Percentiles rank a stretch among this genome's conserved stretches.
Conservation (phyloP, 2,888 invertebrate genomes). For the Chesias legatella region DNA sequence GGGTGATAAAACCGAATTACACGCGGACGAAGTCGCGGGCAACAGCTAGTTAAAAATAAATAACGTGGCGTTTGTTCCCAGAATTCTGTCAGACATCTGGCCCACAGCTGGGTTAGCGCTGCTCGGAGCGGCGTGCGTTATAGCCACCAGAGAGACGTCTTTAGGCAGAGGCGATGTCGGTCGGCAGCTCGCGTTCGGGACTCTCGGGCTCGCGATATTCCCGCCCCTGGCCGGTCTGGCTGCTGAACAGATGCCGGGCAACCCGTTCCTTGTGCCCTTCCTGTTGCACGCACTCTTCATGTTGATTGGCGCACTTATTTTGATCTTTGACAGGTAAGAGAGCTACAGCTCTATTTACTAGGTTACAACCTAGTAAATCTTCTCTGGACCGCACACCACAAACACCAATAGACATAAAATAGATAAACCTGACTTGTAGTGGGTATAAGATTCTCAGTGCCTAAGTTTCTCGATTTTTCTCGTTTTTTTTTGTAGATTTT, state of each 20-base stretch:
- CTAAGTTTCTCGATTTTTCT: no score
- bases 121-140: slow-evolving; percentile 88
- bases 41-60: no score
- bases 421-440: no score
- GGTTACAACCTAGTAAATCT: neutral
- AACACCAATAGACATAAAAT: no score
- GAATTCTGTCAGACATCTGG: slow-evolving; percentile 88
- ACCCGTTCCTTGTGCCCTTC: slow-evolving; percentile 78
- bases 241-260: slow-evolving; percentile 53
- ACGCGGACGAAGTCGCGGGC: no score
- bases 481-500: no score
- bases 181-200: slow-evolving; percentile 87
- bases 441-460: no score
- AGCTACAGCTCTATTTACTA: neutral
- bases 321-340: slow-evolving; percentile 77
- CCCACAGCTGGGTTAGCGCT: slow-evolving; percentile 86
- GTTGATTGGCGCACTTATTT: slow-evolving; percentile 80
- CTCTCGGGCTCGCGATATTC: slow-evolving; percentile 85
- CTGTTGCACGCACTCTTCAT: slow-evolving; percentile 80
- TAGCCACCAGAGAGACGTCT: slow-evolving; percentile 90
- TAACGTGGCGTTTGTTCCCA: slow-evolving; percentile 39
- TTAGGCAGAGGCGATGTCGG: slow-evolving; percentile 90
- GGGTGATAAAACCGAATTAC: no score
- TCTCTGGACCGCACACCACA: no score
- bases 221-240: slow-evolving; percentile 81